These are phyloP conservation scores for Dipus sagitta DNA, from an alignment of 2,797 vertebrate species.

Conservation along the genomic window DNA sequence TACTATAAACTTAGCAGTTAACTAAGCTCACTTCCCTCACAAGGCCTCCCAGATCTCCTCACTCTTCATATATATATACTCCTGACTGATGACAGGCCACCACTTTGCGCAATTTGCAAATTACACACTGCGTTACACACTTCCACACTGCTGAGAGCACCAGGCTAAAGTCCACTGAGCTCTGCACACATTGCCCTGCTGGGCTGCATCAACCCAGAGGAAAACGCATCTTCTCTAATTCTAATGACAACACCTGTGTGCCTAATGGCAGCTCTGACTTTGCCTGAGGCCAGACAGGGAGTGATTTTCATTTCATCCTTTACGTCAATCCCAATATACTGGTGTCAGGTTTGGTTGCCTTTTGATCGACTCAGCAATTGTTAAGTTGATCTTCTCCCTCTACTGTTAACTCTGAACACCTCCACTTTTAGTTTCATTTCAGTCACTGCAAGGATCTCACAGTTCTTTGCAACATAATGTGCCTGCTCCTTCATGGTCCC, in stretches of 20 bases:
- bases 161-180: not conserved
- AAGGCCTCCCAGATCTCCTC: not conserved
- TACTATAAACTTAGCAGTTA: not conserved
- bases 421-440: not conserved
- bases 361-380: not conserved
- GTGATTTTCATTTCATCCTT: not conserved
- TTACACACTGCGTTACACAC: not conserved
- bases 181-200: not conserved
- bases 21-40: not conserved
- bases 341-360: not conserved
- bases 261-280: not conserved
- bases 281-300: not conserved
- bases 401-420: not conserved
- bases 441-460: not conserved
- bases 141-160: not conserved
- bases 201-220: not conserved
- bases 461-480: not conserved
- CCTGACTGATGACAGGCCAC: not conserved
- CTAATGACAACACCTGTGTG: not conserved
- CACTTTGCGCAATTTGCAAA: not conserved
- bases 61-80: not conserved
- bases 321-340: not conserved
- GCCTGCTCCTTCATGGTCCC: not conserved
- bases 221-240: constrained; percentile 18
- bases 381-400: not conserved